Evolutionary conservation across 2,113 vertebrate genomes (phyloP), one percentile per base, ranked within the genome.

Genomic region (Turnix velox): DNA sequence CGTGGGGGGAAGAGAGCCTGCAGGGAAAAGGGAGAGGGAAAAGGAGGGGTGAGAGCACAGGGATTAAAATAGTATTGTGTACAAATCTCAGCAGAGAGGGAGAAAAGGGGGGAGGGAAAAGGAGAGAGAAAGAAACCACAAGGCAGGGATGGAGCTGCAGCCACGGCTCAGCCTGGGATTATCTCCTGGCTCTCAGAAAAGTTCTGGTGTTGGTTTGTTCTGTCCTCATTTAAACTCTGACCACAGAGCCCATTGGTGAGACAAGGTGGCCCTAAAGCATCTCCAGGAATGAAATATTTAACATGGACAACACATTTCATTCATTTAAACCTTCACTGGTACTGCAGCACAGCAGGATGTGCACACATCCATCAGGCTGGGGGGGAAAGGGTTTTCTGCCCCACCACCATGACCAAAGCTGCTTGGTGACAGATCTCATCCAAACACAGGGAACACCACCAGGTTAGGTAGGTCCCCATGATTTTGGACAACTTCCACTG

Each of bases 261-360:
- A 4, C 27, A 19, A 18, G 22, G 62, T 73, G 57, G 72, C 51
- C 33, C 73, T 4, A 23, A 31, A 61, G 54, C 73, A 84, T 39
- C 33, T 4, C 14, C 0, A 0, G 19, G 48, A 79, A n/a, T 0
- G 0, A n/a, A 74, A 25, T 4, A 1, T 27, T 35, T 5, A 10
- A 17, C 0, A 0, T 1, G 18, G 61, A 16, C 43, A n/a, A 16
- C 0, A 2, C 14, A 0, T 46, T 1, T 31, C 0, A 4, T 67
- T 61, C 66, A 11, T 69, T 15, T 1, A 24, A 88, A 18, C 61
- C 88, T n/a, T 6, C 39, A 5, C 0, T 5, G 1, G 5, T n/a
- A n/a, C n/a, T 37, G 30, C 62, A 69, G 67, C 54, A 23, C 0
- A 1, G 20, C 42, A 61, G 71, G 58, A 54, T 35, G 35, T 3